These are phyloP conservation scores for Sminthurinus aureus DNA, from an alignment of 2,888 invertebrate species.

Conservation along the genomic window DNA sequence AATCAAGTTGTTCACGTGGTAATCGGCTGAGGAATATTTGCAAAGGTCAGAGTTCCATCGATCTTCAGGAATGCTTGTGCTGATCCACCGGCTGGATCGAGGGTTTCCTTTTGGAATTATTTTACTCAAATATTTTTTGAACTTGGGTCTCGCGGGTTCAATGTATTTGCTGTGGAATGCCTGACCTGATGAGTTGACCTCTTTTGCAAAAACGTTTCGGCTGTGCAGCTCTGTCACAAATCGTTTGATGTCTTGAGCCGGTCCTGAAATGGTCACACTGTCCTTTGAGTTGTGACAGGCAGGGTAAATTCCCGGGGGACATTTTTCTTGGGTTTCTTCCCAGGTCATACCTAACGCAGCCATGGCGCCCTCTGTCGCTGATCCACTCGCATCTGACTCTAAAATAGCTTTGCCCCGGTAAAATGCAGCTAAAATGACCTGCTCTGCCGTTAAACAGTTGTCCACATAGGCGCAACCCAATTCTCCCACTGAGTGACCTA, in stretches of 20 bases:
- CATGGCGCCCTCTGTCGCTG: constrained; percentile 80
- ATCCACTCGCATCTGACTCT: neutral
- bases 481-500: constrained; percentile 95
- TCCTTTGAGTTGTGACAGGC: constrained; percentile 96
- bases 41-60: constrained; percentile 65
- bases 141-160: constrained; percentile 82
- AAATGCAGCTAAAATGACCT: constrained; percentile 91
- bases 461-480: constrained; percentile 96
- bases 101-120: constrained; percentile 67
- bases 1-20: constrained; percentile 67
- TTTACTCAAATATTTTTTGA: constrained; percentile 75
- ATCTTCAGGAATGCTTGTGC: constrained; percentile 67
- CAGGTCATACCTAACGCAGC: constrained; percentile 87
- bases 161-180: constrained; percentile 95
- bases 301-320: constrained; percentile 81
- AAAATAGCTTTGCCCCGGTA: constrained; percentile 61
- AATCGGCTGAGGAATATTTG: constrained; percentile 64
- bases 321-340: constrained; percentile 77
- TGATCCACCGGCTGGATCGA: constrained; percentile 66
- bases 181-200: constrained; percentile 83
- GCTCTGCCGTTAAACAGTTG: constrained; percentile 90
- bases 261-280: constrained; percentile 93
- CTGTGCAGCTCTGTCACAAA: no score
- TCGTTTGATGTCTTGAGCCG: constrained; percentile 74
- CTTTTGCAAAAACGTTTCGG: constrained; percentile 80